Evolutionary conservation across 2,113 vertebrate species (phyloP), one percentile per base, ranked within the genome.

Genomic region (Pimephales promelas): DNA sequence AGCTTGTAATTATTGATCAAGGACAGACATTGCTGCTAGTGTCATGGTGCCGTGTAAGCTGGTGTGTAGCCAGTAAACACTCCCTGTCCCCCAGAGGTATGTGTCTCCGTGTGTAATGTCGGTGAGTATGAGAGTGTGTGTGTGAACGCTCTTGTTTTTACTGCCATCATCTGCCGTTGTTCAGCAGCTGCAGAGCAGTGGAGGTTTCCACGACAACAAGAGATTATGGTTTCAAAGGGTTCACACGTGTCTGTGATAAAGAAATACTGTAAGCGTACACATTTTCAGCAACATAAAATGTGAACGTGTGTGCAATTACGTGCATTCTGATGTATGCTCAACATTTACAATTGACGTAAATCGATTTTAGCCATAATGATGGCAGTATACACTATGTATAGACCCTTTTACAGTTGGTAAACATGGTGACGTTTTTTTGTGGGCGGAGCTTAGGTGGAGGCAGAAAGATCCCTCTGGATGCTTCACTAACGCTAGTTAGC

Each of bases 171-270:
- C 71, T 76, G 52, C 85, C 76, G 70, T 68, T 22, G 3, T 52
- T 47, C 49, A 70, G 76, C 85, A 86, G 85, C 81, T 76, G 82
- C 62, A 18, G 74, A 78, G n/a, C 31, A 83, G 47, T 40, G 34
- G n/a, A 81, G 13, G 86, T 87, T 87, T 84, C 82, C 82, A 87
- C 40, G 86, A 84, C 86, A 84, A 87, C 86, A 82, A 74, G 61
- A 22, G 82, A 72, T 87, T 43, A 70, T 24, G 72, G 52, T n/a
- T 75, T 68, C 64, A 61, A 34, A 26, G 45, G 13, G 81, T 49
- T 79, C 77, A 28, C 54, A 77, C 47, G 6, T 2, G 57, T 57
- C 18, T 20, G 11, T 70, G 45, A 64, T 80, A 73, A 72, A 81
- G 26, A 83, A 61, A 64, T 22, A 81, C 22, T 52, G 31, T 9